Conservation (phyloP, 2,888 invertebrate genomes). For the Slavum lentiscoides region DNA sequence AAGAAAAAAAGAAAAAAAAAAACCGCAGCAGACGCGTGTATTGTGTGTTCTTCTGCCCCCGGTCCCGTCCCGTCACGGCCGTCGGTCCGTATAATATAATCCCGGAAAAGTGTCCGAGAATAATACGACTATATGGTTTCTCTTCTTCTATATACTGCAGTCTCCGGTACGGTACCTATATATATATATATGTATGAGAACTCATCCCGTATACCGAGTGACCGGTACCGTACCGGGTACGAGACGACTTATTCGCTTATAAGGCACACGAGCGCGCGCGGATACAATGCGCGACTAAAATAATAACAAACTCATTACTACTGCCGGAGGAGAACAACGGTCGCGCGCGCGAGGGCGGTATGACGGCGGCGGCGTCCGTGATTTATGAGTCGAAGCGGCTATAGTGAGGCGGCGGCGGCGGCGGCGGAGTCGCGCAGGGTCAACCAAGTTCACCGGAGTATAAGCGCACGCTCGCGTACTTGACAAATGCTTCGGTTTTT, state of each 20-base stretch:
- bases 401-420: background rate
- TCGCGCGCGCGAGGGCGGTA: conserved; percentile 24
- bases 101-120: conserved; percentile 16
- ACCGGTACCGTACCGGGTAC: conserved; percentile 25
- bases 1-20: background rate
- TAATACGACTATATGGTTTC: background rate
- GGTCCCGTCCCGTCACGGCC: no score
- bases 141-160: background rate
- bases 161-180: background rate
- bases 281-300: conserved; percentile 52
- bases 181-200: background rate
- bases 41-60: background rate
- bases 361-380: conserved; percentile 29
- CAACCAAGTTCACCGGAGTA: conserved; percentile 48
- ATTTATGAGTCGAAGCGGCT: conserved; percentile 40
- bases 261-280: conserved; percentile 23
- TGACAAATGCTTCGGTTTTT: conserved; percentile 49
- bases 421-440: conserved; percentile 27
- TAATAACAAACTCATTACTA: conserved; percentile 52
- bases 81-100: background rate
- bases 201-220: background rate
- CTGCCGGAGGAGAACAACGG: background rate
- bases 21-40: background rate
- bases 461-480: background rate
- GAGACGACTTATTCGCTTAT: conserved; percentile 40